Conservation (phyloP, 1,140 invertebrate species). For the Drosophila varians region DNA sequence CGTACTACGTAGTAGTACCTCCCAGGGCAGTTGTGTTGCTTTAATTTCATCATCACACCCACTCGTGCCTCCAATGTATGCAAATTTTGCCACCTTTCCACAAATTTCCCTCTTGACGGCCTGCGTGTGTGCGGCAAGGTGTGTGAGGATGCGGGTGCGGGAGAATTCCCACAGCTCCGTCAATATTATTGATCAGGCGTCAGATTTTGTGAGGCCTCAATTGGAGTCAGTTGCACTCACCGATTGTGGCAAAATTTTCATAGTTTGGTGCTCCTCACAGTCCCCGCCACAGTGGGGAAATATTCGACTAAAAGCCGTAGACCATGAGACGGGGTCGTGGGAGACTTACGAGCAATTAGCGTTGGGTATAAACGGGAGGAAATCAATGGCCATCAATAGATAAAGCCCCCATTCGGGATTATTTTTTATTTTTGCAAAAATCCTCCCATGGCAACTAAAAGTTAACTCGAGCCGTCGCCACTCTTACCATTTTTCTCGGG, state of each 20-base stretch:
- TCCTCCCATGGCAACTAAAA: neutral
- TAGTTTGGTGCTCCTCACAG: slow-evolving; percentile 21
- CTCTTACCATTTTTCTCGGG: neutral
- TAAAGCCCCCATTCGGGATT: too few species aligned
- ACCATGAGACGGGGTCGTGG: neutral
- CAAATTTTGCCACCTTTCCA: slow-evolving; percentile 45
- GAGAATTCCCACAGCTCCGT: slow-evolving; percentile 37
- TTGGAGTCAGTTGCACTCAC: slow-evolving; percentile 34
- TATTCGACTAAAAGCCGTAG: neutral
- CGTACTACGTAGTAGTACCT: neutral
- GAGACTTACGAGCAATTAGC: slow-evolving; percentile 54
- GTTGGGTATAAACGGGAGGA: slow-evolving; percentile 6
- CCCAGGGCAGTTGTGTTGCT: slow-evolving; percentile 53
- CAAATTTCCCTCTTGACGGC: neutral
- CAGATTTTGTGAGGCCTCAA: slow-evolving; percentile 52
- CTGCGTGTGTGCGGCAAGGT: slow-evolving; percentile 10
- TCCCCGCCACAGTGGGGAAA: slow-evolving; percentile 1
- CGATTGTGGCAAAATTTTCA: slow-evolving; percentile 71
- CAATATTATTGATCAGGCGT: slow-evolving; percentile 78
- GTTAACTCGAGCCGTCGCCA: neutral
- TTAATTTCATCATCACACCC: slow-evolving; percentile 71
- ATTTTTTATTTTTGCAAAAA: too few species aligned
- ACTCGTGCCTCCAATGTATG: slow-evolving; percentile 58
- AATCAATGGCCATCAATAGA: neutral
- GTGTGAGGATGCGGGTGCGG: neutral